Percentiles rank a stretch among this genome's conserved stretches.
Conservation (phyloP, 2,797 vertebrate species). For the Pitangus sulphuratus region DNA sequence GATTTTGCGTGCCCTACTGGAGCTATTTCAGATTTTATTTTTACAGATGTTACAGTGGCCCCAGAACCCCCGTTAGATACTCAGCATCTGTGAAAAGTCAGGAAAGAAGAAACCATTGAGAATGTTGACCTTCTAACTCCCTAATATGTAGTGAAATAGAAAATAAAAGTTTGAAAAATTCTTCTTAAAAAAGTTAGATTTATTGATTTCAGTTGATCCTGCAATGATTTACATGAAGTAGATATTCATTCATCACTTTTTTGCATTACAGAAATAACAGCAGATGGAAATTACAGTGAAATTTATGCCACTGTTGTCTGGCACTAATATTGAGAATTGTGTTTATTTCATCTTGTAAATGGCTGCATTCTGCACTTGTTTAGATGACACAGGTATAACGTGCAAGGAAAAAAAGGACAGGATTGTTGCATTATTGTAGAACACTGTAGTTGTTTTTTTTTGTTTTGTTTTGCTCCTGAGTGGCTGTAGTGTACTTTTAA, state of each 20-base stretch:
- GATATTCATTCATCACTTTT: neutral
- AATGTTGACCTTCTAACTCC: neutral
- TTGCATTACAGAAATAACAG: neutral
- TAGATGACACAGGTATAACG: neutral
- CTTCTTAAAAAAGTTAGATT: neutral
- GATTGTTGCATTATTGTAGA: neutral
- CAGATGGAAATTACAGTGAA: conserved; percentile 21
- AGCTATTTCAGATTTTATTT: neutral
- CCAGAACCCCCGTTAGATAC: neutral
- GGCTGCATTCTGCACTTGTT: neutral
- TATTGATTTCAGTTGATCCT: neutral
- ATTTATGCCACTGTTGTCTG: conserved; percentile 20
- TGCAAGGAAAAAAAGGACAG: neutral
- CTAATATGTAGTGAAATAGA: neutral
- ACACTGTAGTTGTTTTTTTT: neutral
- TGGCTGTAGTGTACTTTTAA: conserved; percentile 32
- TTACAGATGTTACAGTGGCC: neutral
- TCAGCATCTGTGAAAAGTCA: neutral
- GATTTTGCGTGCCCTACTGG: neutral
- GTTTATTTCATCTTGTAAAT: conserved; percentile 32
- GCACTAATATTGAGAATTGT: conserved; percentile 7
- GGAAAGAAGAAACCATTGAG: neutral
- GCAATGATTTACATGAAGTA: neutral
- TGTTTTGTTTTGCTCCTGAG: neutral
- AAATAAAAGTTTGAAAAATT: neutral